A percentile compares a stretch with the other conserved stretches of the same genome.
phyloP scores from a whole-genome alignment of 2,113 vertebrate species.

The Scophthalmus maximus region DNA sequence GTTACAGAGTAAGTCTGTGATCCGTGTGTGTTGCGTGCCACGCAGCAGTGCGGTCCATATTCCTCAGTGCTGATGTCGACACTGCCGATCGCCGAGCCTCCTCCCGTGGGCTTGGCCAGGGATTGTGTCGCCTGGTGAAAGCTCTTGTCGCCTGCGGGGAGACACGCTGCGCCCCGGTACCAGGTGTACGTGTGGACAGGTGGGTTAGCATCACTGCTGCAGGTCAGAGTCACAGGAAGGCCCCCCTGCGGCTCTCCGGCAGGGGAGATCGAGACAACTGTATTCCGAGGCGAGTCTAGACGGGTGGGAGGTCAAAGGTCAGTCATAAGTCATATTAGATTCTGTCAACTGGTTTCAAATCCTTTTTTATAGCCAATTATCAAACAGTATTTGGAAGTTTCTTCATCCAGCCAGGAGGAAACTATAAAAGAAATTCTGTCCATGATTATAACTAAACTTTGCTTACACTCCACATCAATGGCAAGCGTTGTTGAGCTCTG shows the following conservation, averaged over 20 bases:
- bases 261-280: constrained; percentile 3
- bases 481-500: constrained; percentile 39
- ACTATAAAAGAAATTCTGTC: too few relatives aligned
- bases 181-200: constrained; percentile 60
- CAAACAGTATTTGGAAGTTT: too few relatives aligned
- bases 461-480: constrained; percentile 70
- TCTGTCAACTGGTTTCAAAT: not conserved
- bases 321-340: not conserved
- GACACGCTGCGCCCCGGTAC: constrained; percentile 62
- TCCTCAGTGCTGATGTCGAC: constrained; percentile 30
- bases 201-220: constrained; percentile 77
- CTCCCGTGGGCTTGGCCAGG: not conserved
- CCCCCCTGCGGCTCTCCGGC: not conserved
- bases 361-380: too few relatives aligned
- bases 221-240: constrained; percentile 59
- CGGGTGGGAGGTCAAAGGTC: not conserved
- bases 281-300: constrained; percentile 67
- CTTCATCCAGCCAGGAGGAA: too few relatives aligned
- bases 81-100: constrained; percentile 28
- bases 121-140: constrained; percentile 13
- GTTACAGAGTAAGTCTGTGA: constrained; percentile 41
- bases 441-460: not conserved
- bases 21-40: constrained; percentile 70
- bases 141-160: constrained; percentile 38
- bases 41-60: constrained; percentile 64